Percentiles rank a stretch among this genome's conserved stretches.
These are phyloP conservation scores for Nannospalax galili DNA, from an alignment of 2,113 vertebrate genomes.

Conservation along the genomic window DNA sequence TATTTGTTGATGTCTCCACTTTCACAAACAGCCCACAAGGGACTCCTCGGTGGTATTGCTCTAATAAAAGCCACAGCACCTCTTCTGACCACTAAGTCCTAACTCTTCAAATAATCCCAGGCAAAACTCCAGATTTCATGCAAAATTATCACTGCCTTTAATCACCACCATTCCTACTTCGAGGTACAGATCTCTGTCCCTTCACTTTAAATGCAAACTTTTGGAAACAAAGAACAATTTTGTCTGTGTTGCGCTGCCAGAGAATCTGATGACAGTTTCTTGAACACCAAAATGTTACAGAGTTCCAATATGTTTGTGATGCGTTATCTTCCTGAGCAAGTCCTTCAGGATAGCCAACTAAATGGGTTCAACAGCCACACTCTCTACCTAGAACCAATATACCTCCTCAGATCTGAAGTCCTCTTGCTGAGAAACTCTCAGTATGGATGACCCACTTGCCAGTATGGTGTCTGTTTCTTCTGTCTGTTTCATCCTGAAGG, in stretches of 20 bases:
- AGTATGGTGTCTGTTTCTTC: not conserved
- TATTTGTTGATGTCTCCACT: not conserved
- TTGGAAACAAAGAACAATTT: not conserved
- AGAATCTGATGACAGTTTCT: not conserved
- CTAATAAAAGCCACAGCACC: not conserved
- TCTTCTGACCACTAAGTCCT: not conserved
- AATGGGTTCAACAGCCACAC: not conserved
- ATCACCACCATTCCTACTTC: not conserved
- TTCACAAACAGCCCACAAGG: not conserved
- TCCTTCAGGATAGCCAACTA: not conserved
- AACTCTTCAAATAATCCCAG: not conserved
- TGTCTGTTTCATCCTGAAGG: not conserved
- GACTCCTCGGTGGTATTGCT: not conserved
- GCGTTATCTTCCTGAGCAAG: not conserved
- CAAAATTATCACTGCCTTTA: not conserved
- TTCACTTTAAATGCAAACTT: not conserved
- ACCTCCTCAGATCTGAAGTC: not conserved
- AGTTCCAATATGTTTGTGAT: not conserved
- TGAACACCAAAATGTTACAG: not conserved
- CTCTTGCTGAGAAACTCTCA: not conserved
- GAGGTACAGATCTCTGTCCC: not conserved
- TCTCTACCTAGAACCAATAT: not conserved
- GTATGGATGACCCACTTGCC: not conserved
- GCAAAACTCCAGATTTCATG: not conserved
- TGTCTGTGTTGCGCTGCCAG: not conserved